phyloP scores from a whole-genome alignment of 2,113 vertebrate species.

The Panthera leo region DNA sequence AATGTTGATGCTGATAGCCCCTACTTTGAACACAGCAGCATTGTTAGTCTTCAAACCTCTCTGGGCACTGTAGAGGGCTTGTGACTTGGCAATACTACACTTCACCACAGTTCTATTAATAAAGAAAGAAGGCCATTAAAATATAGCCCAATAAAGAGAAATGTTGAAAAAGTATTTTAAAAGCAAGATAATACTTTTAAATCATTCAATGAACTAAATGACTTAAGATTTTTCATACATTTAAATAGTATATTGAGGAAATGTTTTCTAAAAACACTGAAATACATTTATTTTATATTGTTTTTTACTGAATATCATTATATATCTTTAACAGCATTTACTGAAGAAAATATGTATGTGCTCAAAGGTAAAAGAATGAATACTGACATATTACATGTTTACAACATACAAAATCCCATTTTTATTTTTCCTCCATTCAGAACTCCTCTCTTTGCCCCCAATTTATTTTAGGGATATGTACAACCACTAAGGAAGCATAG shows the following conservation, averaged over 20 bases:
- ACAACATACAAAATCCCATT: slow-evolving; percentile 27
- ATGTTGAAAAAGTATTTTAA: background rate
- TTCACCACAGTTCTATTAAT: slow-evolving; percentile 97
- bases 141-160: background rate
- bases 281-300: background rate
- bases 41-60: slow-evolving; percentile 96
- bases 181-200: background rate
- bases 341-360: background rate
- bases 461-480: slow-evolving; percentile 9
- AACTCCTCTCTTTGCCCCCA: slow-evolving; percentile 2
- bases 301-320: background rate
- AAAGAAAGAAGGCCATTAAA: slow-evolving; percentile 44
- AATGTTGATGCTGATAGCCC: slow-evolving; percentile 98
- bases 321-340: slow-evolving; percentile 11
- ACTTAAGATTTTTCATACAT: background rate
- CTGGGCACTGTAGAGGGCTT: slow-evolving; percentile 98
- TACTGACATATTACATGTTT: background rate
- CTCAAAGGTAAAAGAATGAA: slow-evolving; percentile 37
- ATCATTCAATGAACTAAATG: background rate
- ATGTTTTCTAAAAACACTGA: slow-evolving; percentile 35
- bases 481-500: background rate
- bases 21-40: slow-evolving; percentile 96
- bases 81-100: slow-evolving; percentile 98
- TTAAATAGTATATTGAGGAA: slow-evolving; percentile 16
- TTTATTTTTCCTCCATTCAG: background rate